Base-by-base conservation (phyloP, 2,888 invertebrate species). In the Stegophylla sp. region DNA sequence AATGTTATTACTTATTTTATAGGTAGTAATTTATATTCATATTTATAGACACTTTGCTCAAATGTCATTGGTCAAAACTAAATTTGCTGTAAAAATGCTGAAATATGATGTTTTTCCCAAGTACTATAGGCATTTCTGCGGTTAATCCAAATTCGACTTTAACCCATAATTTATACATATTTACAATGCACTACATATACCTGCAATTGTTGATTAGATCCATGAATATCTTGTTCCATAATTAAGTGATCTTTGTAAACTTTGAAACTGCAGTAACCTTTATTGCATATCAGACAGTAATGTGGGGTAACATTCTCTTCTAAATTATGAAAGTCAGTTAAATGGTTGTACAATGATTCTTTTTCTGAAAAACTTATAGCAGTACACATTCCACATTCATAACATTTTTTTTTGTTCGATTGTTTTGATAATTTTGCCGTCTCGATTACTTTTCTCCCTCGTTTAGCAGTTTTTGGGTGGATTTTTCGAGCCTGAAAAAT, bases 231-330 rank as follows among this genome's bases (percentile, higher is more conserved):
- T 48, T 69, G 79, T n/a, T 79, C 69, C 5, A 51, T n/a, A 41
- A 12, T 51, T 13, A 71, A 79, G 51, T 79, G 79, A n/a, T 79
- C 71, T 48, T 79, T 59, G 34, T 69, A 79, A 17, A 61, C 13
- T 71, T 51, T 28, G 51, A 61, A 79, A 43, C 23, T 71, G 41
- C 48, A 79, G 71, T 69, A 79, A 9, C 79, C 79, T 79, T 69
- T 79, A 61, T 71, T 71, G 23, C 79, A 79, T 41, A 71, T 61
- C 5, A 79, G 9, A 63, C 79, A 79, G 17, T 79, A 79, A 71
- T 79, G 79, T 26, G 79, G 79, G 12, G 48, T 79, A 17, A 71
- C 71, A 34, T 69, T 61, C 9, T 61, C 61, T 71, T 79, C 79
- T 51, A 34, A 23, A 51, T 34, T 28, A 63, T 79, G 79, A 3